Evolutionary conservation across 2,888 invertebrate species (phyloP), one percentile per base, ranked within the genome.

Genomic region (Melipona bicolor): DNA sequence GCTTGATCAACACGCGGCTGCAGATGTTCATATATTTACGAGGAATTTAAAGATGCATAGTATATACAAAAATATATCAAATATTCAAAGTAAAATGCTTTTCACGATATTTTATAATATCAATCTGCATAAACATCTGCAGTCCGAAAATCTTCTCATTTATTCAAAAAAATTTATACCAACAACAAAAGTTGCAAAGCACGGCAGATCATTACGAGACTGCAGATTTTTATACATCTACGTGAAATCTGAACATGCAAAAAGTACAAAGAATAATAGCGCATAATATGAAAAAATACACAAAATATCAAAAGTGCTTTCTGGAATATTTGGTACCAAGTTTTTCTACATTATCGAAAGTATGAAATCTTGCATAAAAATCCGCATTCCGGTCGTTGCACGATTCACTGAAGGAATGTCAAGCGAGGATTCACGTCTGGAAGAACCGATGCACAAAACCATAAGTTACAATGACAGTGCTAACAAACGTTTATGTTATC

Each of bases 401-500:
- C 56, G 56, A 59, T 59, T 5, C n/a, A 24, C 15, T 3, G n/a
- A 59, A n/a, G 1, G 6, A 15, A 5, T 64, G 2, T 21, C n/a
- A 21, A 21, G 27, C 24, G 24, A 67, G 9, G 11, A 68, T 56
- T 64, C 67, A 64, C 36, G 36, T 77, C 83, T 80, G 83, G 59
- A 80, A 62, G 72, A 69, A 76, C 49, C 65, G 43, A 69, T 52
- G 27, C 15, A 32, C 65, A 73, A 83, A 43, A 80, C 27, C n/a
- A 77, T 74, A 27, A 68, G 27, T 74, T 56, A 77, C 62, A 76
- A 59, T n/a, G 6, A 50, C 61, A 17, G 73, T 80, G 77, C 70
- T 64, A 80, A 80, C 70, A 80, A 56, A 80, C 5, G 32, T 75
- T 71, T 71, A 67, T 59, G n/a, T 11, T 64, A 64, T 73, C 17